phyloP scores from a whole-genome alignment of 2,888 invertebrate genomes.

The Deilephila elpenor region DNA sequence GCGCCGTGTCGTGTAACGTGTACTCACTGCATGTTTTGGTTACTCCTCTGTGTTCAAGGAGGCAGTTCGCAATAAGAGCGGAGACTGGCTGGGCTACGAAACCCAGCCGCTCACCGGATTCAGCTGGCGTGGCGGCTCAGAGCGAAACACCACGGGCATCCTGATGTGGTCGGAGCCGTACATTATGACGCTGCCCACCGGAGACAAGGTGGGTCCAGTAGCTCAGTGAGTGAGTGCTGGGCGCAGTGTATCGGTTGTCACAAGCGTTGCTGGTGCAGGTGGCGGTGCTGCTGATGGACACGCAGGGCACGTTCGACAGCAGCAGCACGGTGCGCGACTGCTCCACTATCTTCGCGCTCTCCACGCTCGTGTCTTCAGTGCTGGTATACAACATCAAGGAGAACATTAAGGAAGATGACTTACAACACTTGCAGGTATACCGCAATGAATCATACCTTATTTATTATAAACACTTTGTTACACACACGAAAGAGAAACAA shows the following conservation, averaged over 20 bases:
- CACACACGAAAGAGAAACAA: too few relatives aligned
- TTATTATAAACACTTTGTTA: too few relatives aligned
- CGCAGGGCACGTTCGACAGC: constrained; percentile 98
- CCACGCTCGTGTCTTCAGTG: constrained; percentile 97
- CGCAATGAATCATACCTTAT: too few relatives aligned
- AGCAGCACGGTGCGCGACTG: constrained; percentile 97
- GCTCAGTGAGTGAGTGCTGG: neutral
- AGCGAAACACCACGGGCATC: constrained; percentile 97
- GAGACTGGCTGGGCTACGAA: constrained; percentile 93
- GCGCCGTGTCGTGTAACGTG: too few relatives aligned
- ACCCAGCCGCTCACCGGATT: constrained; percentile 93
- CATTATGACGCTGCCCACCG: constrained; percentile 84
- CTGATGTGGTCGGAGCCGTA: constrained; percentile 91
- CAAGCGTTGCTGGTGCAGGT: constrained; percentile 79
- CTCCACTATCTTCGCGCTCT: constrained; percentile 88
- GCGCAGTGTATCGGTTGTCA: neutral
- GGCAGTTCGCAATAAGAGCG: constrained; percentile 61
- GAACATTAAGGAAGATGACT: constrained; percentile 98
- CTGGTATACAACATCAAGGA: constrained; percentile 97
- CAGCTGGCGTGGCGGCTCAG: constrained; percentile 97
- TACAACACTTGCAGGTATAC: constrained; percentile 94
- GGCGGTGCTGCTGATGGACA: constrained; percentile 93
- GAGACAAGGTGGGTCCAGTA: constrained; percentile 86
- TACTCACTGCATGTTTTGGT: too few relatives aligned
- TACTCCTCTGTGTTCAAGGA: neutral